These are phyloP conservation scores for Champsocephalus gunnari DNA, from an alignment of 2,797 vertebrate species.

Conservation along the genomic window DNA sequence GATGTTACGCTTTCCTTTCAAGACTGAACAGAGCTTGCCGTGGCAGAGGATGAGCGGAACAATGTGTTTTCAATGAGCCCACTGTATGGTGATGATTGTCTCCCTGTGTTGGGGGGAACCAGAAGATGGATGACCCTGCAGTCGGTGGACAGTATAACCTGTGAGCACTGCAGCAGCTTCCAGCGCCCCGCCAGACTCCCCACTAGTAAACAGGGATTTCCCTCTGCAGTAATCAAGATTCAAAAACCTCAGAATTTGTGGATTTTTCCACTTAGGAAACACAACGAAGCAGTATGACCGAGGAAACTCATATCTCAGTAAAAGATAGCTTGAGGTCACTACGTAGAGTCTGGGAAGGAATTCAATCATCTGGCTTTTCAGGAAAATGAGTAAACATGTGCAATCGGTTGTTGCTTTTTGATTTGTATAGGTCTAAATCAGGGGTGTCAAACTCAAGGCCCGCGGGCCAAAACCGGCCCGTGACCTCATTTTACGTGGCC, in stretches of 20 bases:
- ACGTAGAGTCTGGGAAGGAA: constrained; percentile 31
- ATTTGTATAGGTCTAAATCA: neutral
- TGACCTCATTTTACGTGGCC: too few relatives aligned
- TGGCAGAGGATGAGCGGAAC: constrained; percentile 51
- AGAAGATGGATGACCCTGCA: constrained; percentile 45
- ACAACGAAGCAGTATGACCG: constrained; percentile 46
- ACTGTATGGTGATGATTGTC: constrained; percentile 63
- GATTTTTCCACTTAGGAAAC: constrained; percentile 67
- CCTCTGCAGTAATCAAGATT: constrained; percentile 40
- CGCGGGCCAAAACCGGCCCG: too few relatives aligned
- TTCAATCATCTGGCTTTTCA: constrained; percentile 33
- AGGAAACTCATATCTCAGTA: constrained; percentile 54
- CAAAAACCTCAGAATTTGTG: constrained; percentile 59
- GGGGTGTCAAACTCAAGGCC: too few relatives aligned
- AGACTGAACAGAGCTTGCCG: constrained; percentile 46
- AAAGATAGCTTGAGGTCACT: constrained; percentile 59
- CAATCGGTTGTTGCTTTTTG: constrained; percentile 2
- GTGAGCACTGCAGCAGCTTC: constrained; percentile 31
- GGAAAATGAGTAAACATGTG: constrained; percentile 32
- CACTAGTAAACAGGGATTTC: constrained; percentile 64
- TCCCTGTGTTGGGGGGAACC: constrained; percentile 54
- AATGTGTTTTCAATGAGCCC: constrained; percentile 70
- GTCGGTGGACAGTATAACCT: constrained; percentile 20
- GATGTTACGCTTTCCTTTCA: constrained; percentile 64
- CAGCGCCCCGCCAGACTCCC: constrained; percentile 47